Percentiles rank a stretch among this genome's conserved stretches.
Conservation (phyloP, 2,113 vertebrate species). For the Lepisosteus oculatus region DNA sequence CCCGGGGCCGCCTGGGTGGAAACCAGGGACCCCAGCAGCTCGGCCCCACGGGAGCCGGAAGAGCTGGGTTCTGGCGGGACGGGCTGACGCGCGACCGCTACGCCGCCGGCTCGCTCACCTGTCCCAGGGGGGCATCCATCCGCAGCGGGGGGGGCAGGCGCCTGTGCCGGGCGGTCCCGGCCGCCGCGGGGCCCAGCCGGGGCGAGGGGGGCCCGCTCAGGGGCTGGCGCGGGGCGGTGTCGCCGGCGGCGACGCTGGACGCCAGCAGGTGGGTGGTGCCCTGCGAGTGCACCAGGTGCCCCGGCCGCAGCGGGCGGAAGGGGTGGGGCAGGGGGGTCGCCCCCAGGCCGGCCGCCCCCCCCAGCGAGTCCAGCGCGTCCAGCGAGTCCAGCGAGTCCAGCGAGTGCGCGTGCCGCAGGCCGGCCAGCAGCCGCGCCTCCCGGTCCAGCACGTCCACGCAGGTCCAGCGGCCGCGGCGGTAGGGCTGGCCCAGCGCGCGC, state of each 20-base stretch:
- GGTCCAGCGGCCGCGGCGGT: slow-evolving; percentile 76
- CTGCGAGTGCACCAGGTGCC: slow-evolving; percentile 44
- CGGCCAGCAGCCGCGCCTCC: slow-evolving; percentile 51
- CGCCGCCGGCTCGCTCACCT: slow-evolving; percentile 27
- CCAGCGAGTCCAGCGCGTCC: slow-evolving; percentile 71
- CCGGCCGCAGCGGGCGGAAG: slow-evolving; percentile 15
- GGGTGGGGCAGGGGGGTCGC: slow-evolving; percentile 20
- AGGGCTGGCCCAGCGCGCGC: slow-evolving; percentile 63
- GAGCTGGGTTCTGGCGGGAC: slow-evolving; percentile 12
- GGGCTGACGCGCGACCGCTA: not conserved
- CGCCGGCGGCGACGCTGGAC: slow-evolving; percentile 22
- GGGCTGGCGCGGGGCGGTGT: too few species aligned
- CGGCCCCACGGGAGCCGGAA: not conserved
- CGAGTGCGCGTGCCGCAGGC: slow-evolving; percentile 59
- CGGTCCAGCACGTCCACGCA: slow-evolving; percentile 74
- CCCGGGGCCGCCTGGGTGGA: too few species aligned
- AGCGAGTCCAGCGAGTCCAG: slow-evolving; percentile 76
- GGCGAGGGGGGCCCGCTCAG: too few species aligned
- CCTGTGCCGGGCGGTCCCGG: too few species aligned
- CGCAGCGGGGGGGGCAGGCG: slow-evolving; percentile 34
- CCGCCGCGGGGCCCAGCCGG: too few species aligned
- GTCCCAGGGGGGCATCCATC: slow-evolving; percentile 39
- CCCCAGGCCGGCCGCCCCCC: slow-evolving; percentile 30
- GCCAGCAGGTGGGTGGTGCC: slow-evolving; percentile 36
- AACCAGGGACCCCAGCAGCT: too few species aligned